Evolutionary conservation across 2,797 vertebrate genomes (phyloP), one percentile per base, ranked within the genome.

Genomic region (Poeciliopsis turneri): DNA sequence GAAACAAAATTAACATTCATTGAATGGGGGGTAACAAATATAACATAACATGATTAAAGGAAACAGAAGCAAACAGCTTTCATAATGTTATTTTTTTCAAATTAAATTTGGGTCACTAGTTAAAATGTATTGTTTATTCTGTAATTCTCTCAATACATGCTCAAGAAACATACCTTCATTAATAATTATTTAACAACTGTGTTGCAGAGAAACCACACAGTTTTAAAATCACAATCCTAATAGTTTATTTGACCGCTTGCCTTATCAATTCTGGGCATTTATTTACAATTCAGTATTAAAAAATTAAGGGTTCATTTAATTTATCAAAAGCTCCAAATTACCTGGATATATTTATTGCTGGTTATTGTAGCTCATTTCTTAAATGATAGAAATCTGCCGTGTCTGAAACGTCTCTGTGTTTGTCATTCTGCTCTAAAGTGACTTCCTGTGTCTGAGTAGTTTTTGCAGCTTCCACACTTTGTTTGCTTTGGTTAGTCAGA

Each of bases 401-500:
- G 51, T 45, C 2, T 11, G 1, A 16, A 18, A 0, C 28, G 55
- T 20, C 23, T 66, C 13, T 13, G 16, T 47, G 30, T 20, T 41
- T 59, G 36, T 46, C 2, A 36, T 18, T 43, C 13, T 13, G 23
- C 9, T 43, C 8, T 43, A 53, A 30, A 43, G n/a, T 36, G n/a
- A 73, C 28, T 41, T 69, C 33, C 33, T 84, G 57, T 80, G 75
- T 68, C 33, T n/a, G 25, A 57, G 10, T 77, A 41, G 41, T 43
- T 80, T 49, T 66, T 47, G 25, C 39, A 15, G 1, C 74, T 33
- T 74, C 33, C 13, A 5, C 74, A n/a, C 68, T 66, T 46, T 8
- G 47, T 68, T 0, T 72, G 69, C 78, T 72, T 77, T 33, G 43
- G 36, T 55, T 51, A 57, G 41, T 55, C 45, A 57, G 3, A 74